A percentile compares a stretch with the other conserved stretches of the same genome.
Evolutionary conservation across 23 tunicate species (phyloP).

Genomic region (Clavelina lepadiformis): DNA sequence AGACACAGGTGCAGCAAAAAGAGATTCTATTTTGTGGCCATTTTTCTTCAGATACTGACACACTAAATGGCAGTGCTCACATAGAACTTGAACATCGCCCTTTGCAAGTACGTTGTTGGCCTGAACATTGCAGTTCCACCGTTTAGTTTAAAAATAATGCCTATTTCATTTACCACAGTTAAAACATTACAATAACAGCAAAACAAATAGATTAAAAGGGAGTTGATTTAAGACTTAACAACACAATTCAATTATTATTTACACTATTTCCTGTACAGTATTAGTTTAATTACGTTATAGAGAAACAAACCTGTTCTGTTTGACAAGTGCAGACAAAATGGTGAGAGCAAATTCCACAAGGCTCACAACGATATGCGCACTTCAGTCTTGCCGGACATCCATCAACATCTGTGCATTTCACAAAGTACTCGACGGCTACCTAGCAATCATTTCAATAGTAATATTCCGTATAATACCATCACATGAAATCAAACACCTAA

Average conservation of each 20-base stretch:
- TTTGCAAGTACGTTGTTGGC: background rate
- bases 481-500: background rate
- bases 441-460: no score
- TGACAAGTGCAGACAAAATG: slow-evolving; percentile 73
- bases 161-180: no score
- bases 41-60: slow-evolving; percentile 35
- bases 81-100: slow-evolving; percentile 23
- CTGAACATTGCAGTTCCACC: slow-evolving; percentile 1
- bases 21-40: slow-evolving; percentile 21
- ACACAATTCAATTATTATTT: background rate
- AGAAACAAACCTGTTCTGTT: slow-evolving; percentile 5
- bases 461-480: no score
- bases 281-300: background rate
- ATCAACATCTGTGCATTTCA: slow-evolving; percentile 14
- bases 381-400: slow-evolving; percentile 55
- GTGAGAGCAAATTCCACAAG: slow-evolving; percentile 80
- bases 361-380: slow-evolving; percentile 62
- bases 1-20: slow-evolving; percentile 8
- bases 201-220: no score
- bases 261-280: no score
- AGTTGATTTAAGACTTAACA: background rate
- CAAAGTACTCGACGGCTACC: slow-evolving; percentile 56
- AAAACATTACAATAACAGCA: no score
- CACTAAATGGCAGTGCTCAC: slow-evolving; percentile 75
- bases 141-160: no score